Evolutionary conservation across 2,113 vertebrate species (phyloP).

Genomic region (Aegypius monachus): DNA sequence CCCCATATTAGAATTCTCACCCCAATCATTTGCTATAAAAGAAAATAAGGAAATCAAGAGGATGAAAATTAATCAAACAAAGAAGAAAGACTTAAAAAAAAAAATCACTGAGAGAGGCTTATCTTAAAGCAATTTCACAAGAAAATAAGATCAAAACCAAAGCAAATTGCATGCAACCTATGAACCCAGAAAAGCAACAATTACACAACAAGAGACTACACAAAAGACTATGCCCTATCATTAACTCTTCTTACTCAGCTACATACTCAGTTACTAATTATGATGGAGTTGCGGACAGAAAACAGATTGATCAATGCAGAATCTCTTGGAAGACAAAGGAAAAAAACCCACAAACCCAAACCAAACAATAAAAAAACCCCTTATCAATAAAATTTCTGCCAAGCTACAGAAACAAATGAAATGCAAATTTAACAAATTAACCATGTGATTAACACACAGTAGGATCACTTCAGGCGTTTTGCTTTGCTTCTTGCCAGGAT

Average conservation of each 20-base stretch:
- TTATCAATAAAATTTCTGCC: conserved; percentile 65
- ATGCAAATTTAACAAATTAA: conserved; percentile 71
- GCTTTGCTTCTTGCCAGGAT: conserved; percentile 48
- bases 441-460: conserved; percentile 59
- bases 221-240: neutral
- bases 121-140: conserved; percentile 39
- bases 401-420: conserved; percentile 53
- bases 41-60: conserved; percentile 9
- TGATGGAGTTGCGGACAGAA: neutral
- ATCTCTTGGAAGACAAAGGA: conserved; percentile 15
- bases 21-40: neutral
- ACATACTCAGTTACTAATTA: conserved; percentile 42
- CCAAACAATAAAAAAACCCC: neutral
- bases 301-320: conserved; percentile 47
- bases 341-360: neutral
- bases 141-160: conserved; percentile 37
- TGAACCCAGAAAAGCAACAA: conserved; percentile 16
- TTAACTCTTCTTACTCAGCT: conserved; percentile 41
- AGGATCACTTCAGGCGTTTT: conserved; percentile 48
- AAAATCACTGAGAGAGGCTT: neutral
- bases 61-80: conserved; percentile 43
- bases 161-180: conserved; percentile 16
- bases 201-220: neutral
- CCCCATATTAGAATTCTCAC: neutral
- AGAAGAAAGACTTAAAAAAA: conserved; percentile 40